Evolutionary conservation across 2,888 invertebrate species (phyloP).

Genomic region (Germaria angustata): DNA sequence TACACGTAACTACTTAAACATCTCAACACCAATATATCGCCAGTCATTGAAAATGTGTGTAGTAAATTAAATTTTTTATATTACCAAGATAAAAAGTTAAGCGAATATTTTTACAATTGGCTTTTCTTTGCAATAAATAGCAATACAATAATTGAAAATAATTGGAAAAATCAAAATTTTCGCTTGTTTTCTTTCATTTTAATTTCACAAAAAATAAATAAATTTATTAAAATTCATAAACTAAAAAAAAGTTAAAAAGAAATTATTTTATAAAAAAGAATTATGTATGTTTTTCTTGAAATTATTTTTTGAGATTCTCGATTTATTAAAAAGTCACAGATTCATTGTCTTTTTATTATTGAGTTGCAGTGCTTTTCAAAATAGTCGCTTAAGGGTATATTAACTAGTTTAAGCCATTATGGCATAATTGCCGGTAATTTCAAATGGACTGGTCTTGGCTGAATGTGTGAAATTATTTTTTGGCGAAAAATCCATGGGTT

Average conservation of each 20-base stretch:
- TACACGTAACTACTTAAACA: background rate
- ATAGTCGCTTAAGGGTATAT: background rate
- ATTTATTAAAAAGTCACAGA: constrained; percentile 44
- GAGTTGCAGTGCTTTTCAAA: constrained; percentile 9
- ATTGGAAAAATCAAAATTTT: background rate
- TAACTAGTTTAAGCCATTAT: constrained; percentile 74
- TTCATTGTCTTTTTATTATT: constrained; percentile 51
- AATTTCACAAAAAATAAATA: background rate
- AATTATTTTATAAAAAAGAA: background rate
- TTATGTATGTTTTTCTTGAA: background rate
- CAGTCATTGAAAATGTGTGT: background rate
- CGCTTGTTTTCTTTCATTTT: background rate
- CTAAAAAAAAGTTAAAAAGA: constrained; percentile 1
- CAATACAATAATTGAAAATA: background rate
- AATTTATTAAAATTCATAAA: background rate
- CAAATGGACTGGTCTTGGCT: constrained; percentile 79
- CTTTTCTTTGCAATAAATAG: background rate
- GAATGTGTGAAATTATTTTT: constrained; percentile 79
- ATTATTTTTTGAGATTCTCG: constrained; percentile 28
- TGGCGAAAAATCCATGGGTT: constrained; percentile 79
- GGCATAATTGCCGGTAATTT: constrained; percentile 78
- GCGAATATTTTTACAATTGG: background rate
- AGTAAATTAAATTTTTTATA: background rate
- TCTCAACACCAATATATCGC: background rate
- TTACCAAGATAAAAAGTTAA: background rate